Percentiles rank a stretch among this genome's conserved stretches.
These are phyloP conservation scores for Meta bourneti DNA, from an alignment of 2,888 invertebrate genomes.

Conservation along the genomic window DNA sequence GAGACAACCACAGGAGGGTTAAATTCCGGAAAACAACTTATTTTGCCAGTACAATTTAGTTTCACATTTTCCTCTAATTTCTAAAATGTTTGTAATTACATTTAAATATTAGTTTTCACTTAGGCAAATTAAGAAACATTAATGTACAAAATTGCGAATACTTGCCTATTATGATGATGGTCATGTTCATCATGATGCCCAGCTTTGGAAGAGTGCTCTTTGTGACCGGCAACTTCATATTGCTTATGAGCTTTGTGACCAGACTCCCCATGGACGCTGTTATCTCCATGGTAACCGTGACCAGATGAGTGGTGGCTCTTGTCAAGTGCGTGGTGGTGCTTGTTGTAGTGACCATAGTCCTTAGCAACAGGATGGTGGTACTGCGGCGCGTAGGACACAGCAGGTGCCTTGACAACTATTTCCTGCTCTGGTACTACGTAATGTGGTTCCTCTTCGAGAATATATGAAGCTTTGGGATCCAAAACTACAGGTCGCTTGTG, in stretches of 20 bases:
- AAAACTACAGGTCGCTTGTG: conserved; percentile 21
- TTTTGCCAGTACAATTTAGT: too few species aligned
- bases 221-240: conserved; percentile 55
- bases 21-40: too few species aligned
- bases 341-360: conserved; percentile 20
- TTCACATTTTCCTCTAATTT: too few species aligned
- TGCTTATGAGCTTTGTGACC: conserved; percentile 59
- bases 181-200: conserved; percentile 66
- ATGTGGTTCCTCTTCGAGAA: conserved; percentile 34
- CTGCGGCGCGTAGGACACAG: conserved; percentile 14
- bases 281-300: conserved; percentile 53
- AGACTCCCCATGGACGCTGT: conserved; percentile 37
- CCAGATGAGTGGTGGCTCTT: conserved; percentile 57
- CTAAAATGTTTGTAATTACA: too few species aligned
- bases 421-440: conserved; percentile 25
- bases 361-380: conserved; percentile 23
- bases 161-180: conserved; percentile 58
- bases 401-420: conserved; percentile 1
- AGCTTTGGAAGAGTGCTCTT: conserved; percentile 41
- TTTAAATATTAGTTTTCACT: too few species aligned
- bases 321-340: conserved; percentile 37
- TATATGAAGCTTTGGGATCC: conserved; percentile 40
- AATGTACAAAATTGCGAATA: not conserved
- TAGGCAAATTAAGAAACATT: too few species aligned
- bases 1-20: too few species aligned